phyloP scores from a whole-genome alignment of 2,888 invertebrate genomes.

The Philaethria dido region DNA sequence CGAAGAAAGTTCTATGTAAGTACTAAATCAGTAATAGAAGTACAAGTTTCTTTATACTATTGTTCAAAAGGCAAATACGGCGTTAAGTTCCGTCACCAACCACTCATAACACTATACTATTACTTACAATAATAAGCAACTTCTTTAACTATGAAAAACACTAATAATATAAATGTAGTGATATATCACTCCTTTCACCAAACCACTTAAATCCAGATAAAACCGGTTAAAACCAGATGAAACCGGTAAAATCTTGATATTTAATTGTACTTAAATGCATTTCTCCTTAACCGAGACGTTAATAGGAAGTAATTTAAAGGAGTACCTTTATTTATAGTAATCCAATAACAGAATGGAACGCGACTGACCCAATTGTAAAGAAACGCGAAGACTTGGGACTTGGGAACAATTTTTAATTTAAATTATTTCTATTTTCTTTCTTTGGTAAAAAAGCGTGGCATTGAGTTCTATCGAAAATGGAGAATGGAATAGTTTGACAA shows the following conservation, averaged over 20 bases:
- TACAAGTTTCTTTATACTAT: no score
- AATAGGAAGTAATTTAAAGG: conserved; percentile 37
- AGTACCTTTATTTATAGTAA: conserved; percentile 41
- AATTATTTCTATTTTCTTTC: no score
- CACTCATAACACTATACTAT: no score
- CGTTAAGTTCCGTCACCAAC: no score
- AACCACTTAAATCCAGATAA: not conserved
- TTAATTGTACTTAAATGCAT: conserved; percentile 10
- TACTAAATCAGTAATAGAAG: no score
- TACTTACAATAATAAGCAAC: not conserved
- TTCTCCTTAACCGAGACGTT: conserved; percentile 9
- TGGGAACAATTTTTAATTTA: not conserved
- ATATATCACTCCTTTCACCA: not conserved
- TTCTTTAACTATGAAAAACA: not conserved
- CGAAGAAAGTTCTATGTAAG: no score
- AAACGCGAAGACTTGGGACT: conserved; percentile 9
- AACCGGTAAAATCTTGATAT: conserved; percentile 10
- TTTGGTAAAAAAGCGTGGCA: no score
- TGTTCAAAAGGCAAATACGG: no score
- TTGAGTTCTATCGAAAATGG: no score
- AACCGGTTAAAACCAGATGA: not conserved
- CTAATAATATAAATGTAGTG: not conserved
- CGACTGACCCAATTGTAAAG: conserved; percentile 35
- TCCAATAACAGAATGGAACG: conserved; percentile 36
- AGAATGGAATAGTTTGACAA: no score